Evolutionary conservation across 2,888 invertebrate genomes (phyloP), one percentile per base, ranked within the genome.

Genomic region (Notocelia uddmanniana): DNA sequence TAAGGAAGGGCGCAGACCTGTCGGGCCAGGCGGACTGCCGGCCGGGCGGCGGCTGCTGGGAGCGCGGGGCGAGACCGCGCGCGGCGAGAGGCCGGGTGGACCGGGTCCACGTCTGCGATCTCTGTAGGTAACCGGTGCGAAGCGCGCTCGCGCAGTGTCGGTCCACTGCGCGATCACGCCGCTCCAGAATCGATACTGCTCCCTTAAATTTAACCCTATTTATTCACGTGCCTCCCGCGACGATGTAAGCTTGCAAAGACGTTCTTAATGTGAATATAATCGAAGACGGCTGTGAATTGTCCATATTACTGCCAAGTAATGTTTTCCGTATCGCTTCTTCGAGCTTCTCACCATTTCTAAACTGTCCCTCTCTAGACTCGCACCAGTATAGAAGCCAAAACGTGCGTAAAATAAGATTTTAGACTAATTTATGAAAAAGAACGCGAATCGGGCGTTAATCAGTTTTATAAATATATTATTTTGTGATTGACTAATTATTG

Each of bases 401-500:
- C 88, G 92, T 93, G 93, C 93, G 92, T 92, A 84, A 83, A 82
- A 80, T 89, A 87, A 87, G 87, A 84, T 86, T 88, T 85, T 87
- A 88, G 87, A 88, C 83, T 88, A 88, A 88, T 86, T 89, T 85
- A 87, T 87, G 81, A 82, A 85, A 82, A 80, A 75, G 3, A 80
- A 86, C 92, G 91, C 91, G 81, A 89, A 88, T 89, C 83, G 84
- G 81, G 90, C 91, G 91, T 87, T 85, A 80, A 89, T 87, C 88
- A 86, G 84, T 88, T 90, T 88, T 87, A 89, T 85, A 89, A 88
- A 91, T 86, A 80, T 83, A 83, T 86, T 83, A 79, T 86, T 87
- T 89, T 91, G 92, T 93, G 93, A 93, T 92, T 91, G 90, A 92
- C 90, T 91, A 90, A 89, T 90, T 89, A 86, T 88, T 90, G 87